These are phyloP conservation scores for Leptopilina drosophilae DNA, from an alignment of 2,888 invertebrate species.

Conservation along the genomic window DNA sequence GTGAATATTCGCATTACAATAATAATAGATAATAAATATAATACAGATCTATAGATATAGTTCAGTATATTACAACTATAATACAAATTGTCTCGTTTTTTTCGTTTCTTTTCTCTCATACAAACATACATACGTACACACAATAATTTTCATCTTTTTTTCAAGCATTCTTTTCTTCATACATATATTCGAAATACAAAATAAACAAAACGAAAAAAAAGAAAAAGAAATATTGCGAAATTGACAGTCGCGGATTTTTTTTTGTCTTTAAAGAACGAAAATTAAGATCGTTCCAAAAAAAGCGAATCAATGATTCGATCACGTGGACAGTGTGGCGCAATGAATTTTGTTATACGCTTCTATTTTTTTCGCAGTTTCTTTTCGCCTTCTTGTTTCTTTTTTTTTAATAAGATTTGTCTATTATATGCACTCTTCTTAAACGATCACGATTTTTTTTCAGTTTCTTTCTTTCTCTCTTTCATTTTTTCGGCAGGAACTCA, in stretches of 20 bases:
- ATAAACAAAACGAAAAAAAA: slow-evolving; percentile 53
- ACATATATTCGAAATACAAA: slow-evolving; percentile 47
- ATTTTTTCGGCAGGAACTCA: slow-evolving; percentile 42
- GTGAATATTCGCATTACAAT: slow-evolving; percentile 73
- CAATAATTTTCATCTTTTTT: slow-evolving; percentile 56
- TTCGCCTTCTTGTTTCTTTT: neutral
- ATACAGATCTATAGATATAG: slow-evolving; percentile 76
- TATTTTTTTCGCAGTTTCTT: slow-evolving; percentile 8
- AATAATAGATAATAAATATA: slow-evolving; percentile 72
- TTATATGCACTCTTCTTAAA: slow-evolving; percentile 38
- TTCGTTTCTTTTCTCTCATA: slow-evolving; percentile 54
- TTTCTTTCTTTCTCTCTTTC: neutral
- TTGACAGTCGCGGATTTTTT: slow-evolving; percentile 60
- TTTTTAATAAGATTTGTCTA: slow-evolving; percentile 36
- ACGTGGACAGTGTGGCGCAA: slow-evolving; percentile 35
- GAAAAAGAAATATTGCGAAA: slow-evolving; percentile 60
- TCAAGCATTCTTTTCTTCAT: slow-evolving; percentile 49
- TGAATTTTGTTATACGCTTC: slow-evolving; percentile 27
- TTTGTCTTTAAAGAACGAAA: too few relatives aligned
- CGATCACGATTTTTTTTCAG: neutral
- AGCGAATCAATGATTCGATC: slow-evolving; percentile 43
- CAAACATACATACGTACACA: slow-evolving; percentile 23
- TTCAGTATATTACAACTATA: slow-evolving; percentile 76
- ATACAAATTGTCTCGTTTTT: slow-evolving; percentile 68
- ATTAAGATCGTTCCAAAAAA: neutral